Base-by-base conservation (phyloP, 1,140 invertebrate genomes). In the Periplaneta americana region DNA sequence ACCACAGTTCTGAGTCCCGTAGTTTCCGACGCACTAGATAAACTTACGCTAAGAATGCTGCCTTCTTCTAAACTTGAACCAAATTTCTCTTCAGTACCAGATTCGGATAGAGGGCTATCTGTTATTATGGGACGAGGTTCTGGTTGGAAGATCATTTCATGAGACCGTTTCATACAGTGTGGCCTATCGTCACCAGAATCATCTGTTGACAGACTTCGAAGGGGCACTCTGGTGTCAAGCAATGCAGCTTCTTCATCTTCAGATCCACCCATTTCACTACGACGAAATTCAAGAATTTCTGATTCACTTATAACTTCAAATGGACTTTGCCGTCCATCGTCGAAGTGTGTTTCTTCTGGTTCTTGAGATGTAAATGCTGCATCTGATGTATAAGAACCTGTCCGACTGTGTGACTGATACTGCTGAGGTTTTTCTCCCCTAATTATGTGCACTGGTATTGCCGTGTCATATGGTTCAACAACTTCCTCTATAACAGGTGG, bases 141-240 rank as follows among this genome's bases (percentile, higher is more conserved):
- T 22, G 95, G 94, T 85, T 94, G 94, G 87, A 97, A 97, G 83
- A 95, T 95, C 95, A 97, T 97, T 88, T 97, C 96, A 83, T 95
- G 93, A 0, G 95, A 97, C 82, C 96, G 89, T 86, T 96, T 97
- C 95, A 97, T 96, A 34, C 83, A 82, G 66, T 82, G 34, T 80
- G 86, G 74, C 82, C 82, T 66, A 79, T 83, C 75, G 3, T 83
- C 84, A 75, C 57, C 76, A 11, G 81, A 80, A 35, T 83, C 82
- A 78, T 82, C 84, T 33, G 81, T 84, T 37, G 48, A 33, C 66
- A 74, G 4, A 80, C 28, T 34, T 34, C 74, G 36, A 33, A 37
- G 33, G 18, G 22, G 57, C 31, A 31, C 79, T 15, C 78, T 79
- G 22, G 34, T 34, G 11, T 36, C 66, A n/a, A 48, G 18, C 18